Conservation (phyloP, 1,140 invertebrate genomes). For the Thalassaphorura encarpata region DNA sequence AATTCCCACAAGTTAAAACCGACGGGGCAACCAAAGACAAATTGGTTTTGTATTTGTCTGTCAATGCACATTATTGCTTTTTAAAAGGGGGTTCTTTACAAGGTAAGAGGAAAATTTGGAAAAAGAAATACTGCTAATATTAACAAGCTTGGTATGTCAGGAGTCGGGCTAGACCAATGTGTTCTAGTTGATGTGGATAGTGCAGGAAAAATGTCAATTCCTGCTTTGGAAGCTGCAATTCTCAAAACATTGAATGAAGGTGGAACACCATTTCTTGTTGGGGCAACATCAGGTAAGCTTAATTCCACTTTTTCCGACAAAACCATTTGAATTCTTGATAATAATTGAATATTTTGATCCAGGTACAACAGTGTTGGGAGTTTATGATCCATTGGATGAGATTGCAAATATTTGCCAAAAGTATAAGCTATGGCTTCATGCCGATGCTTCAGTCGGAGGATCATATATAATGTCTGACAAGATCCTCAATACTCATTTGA, state of each 20-base stretch:
- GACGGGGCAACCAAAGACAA: too few relatives aligned
- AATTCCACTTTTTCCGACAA: constrained; percentile 50
- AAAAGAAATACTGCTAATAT: neutral
- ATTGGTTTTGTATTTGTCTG: constrained; percentile 67
- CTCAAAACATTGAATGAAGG: constrained; percentile 52
- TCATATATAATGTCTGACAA: constrained; percentile 73
- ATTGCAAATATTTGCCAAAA: constrained; percentile 72
- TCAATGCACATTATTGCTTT: constrained; percentile 88
- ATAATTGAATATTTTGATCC: too few relatives aligned
- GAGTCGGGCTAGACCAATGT: constrained; percentile 66
- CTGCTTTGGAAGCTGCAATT: constrained; percentile 60
- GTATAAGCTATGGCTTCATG: constrained; percentile 83
- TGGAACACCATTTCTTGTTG: constrained; percentile 71
- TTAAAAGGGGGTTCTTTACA: constrained; percentile 62
- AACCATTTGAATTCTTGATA: neutral
- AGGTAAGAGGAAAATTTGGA: constrained; percentile 34
- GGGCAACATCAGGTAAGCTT: constrained; percentile 62
- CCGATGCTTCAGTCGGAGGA: constrained; percentile 90
- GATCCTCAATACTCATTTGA: constrained; percentile 56
- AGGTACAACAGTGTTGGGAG: constrained; percentile 53
- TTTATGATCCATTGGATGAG: constrained; percentile 73
- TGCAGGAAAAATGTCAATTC: constrained; percentile 63
- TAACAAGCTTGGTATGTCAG: constrained; percentile 38
- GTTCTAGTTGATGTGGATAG: constrained; percentile 56
- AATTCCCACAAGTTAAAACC: too few relatives aligned